A percentile compares a stretch with the other conserved stretches of the same genome.
Evolutionary conservation across 2,888 invertebrate species (phyloP).

Genomic region (Ophion obscuratus): DNA sequence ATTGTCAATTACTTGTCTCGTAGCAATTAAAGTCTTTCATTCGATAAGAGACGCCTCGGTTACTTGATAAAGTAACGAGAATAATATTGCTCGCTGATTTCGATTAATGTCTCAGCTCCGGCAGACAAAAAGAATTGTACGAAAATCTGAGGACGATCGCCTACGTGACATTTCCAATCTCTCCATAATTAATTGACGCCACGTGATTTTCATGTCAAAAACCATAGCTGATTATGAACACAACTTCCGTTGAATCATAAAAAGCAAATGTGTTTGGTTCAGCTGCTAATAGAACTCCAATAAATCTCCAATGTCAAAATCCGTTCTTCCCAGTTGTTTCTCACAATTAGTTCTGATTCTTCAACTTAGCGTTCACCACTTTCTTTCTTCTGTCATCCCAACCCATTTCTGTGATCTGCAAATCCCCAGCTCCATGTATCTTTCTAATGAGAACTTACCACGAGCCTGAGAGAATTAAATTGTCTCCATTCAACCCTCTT

Average conservation of each 20-base stretch:
- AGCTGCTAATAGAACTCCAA: too few relatives aligned
- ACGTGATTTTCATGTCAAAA: too few relatives aligned
- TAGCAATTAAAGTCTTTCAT: slow-evolving; percentile 59
- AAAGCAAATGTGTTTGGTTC: too few relatives aligned
- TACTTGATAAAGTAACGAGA: slow-evolving; percentile 46
- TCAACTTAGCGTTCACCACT: not conserved
- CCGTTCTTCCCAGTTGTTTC: not conserved
- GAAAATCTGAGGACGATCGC: slow-evolving; percentile 15
- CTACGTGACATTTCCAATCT: slow-evolving; percentile 17
- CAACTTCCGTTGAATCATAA: too few relatives aligned
- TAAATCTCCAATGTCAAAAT: too few relatives aligned
- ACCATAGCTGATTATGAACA: too few relatives aligned
- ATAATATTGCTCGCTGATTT: slow-evolving; percentile 50
- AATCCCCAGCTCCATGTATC: slow-evolving; percentile 9
- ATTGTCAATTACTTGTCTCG: slow-evolving; percentile 54
- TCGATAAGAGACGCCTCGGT: slow-evolving; percentile 61
- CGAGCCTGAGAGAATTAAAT: slow-evolving; percentile 18
- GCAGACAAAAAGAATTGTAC: slow-evolving; percentile 17
- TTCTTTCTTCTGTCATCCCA: not conserved
- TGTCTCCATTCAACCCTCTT: slow-evolving; percentile 8
- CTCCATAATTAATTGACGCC: not conserved
- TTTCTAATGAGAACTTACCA: slow-evolving; percentile 22
- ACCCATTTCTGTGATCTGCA: not conserved
- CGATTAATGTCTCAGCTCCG: slow-evolving; percentile 29
- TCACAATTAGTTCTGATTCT: not conserved